Base-by-base conservation (phyloP, 2,113 vertebrate species). In the Odobenus rosmarus region DNA sequence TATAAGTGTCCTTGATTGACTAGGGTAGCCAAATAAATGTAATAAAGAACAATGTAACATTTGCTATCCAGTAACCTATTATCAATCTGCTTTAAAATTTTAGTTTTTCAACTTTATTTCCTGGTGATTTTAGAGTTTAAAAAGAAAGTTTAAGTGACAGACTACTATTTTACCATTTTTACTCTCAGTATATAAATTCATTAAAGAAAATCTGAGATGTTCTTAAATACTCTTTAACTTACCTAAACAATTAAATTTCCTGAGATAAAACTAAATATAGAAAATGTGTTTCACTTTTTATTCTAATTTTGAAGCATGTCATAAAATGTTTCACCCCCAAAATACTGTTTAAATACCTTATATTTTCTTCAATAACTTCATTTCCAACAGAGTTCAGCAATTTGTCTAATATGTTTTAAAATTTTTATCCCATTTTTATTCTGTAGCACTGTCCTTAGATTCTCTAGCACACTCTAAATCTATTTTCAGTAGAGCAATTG, bases 1-100 rank as follows among this genome's bases (percentile, higher is more conserved):
- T 42, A 82, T 69, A 97, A 89, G 1, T 83, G 74, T 80, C 94
- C 96, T 88, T 98, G 85, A 98, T 90, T 96, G 90, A 98, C 2
- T 95, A 95, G 3, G 12, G 2, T 2, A 94, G 64, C 49, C 90
- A 98, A 96, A 92, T 86, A 98, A 97, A 97, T 88, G 53, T 1
- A 95, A 85, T 86, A 95, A 84, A 94, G 95, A 96, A 9, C 10
- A 97, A 72, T 67, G 55, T 1, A 95, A 62, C 49, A 7, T 83
- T 98, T 94, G 55, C 36, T 95, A 90, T 91, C 46, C 90, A 57
- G 88, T 39, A 88, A 90, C 79, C 15, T 97, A 72, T 94, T 96
- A 67, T 92, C 39, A 94, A 10, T 4, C 5, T 95, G 24, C 81
- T 97, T 97, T 82, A 95, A 96, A 96, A n/a, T 95, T 95, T 97